Base-by-base conservation (phyloP, 2,888 invertebrate genomes). In the Aphidius colemani region DNA sequence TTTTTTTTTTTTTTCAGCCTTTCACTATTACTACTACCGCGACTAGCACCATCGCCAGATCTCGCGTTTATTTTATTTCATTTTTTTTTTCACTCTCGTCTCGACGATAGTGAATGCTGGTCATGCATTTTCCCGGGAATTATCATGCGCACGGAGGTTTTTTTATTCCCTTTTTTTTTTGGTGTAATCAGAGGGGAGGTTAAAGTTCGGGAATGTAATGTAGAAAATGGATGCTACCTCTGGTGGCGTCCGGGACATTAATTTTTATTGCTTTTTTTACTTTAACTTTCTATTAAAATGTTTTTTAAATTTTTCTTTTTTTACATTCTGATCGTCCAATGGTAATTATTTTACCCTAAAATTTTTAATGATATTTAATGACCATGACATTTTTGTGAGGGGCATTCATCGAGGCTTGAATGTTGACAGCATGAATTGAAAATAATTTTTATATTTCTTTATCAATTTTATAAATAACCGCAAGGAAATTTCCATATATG, bases 251-350 rank as follows among this genome's bases (percentile, higher is more conserved):
- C 50, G 50, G 63, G 64, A 66, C 72, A 75, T 76, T 75, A 71
- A 72, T 76, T 75, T 76, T 76, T 75, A 75, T 76, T 72, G 73
- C 68, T 67, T 61, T 66, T 68, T 41, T 40, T 40, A 43, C 18
- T 46, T 46, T n/a, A 46, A 46, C 4, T 46, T n/a, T 9, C 9
- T 46, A 46, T 46, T 46, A 9, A 3, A n/a, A n/a, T 46, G 5
- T 9, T 46, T 46, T 46, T 9, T 45, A 45, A 2, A 45, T 45
- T 18, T 18, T 18, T n/a, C n/a, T n/a, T 18, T 18, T 18, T 18
- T 18, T 18, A 18, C 13, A 18, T 18, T 2, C 13, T 30, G 30
- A 30, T 30, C 30, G 30, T 30, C 30, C 5, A 30, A 30, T 5
- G 5, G 30, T 30, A 30, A 30, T 30, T 30, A 30, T 30, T 30